Evolutionary conservation across 2,113 vertebrate genomes (phyloP).

Genomic region (Sphaerodactylus townsendi): DNA sequence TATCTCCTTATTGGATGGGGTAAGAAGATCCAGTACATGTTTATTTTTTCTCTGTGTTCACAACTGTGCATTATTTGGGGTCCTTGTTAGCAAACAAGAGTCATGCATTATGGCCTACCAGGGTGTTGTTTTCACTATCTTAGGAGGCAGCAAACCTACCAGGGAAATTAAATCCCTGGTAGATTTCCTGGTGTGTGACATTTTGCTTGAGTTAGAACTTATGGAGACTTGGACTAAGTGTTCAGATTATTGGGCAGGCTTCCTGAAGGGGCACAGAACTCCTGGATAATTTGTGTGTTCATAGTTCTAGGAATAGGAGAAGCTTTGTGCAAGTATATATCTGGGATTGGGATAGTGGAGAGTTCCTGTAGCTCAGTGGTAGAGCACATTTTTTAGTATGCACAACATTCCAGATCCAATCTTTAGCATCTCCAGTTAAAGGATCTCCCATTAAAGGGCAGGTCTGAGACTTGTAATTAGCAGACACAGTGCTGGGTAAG

Average conservation of each 20-base stretch:
- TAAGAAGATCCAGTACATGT: slow-evolving; percentile 59
- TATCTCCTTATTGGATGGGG: slow-evolving; percentile 94
- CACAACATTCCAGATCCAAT: no score
- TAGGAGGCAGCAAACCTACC: not conserved
- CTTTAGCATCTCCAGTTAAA: not conserved
- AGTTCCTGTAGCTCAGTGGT: not conserved
- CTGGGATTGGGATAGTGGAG: not conserved
- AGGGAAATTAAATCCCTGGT: not conserved
- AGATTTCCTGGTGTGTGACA: not conserved
- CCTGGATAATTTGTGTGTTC: not conserved
- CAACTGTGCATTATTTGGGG: not conserved
- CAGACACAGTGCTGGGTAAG: no score
- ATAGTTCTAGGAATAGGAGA: not conserved
- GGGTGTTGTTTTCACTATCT: not conserved
- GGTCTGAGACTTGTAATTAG: not conserved
- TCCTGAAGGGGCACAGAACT: not conserved
- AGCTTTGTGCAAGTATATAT: not conserved
- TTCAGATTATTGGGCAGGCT: not conserved
- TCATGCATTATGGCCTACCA: not conserved
- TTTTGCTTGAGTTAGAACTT: not conserved
- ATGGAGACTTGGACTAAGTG: not conserved
- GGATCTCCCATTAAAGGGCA: not conserved
- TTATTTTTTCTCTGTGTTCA: not conserved
- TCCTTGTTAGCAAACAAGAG: not conserved
- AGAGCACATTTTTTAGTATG: no score